Conservation (phyloP, 2,888 invertebrate genomes). For the Drosophila nigricruria region DNA sequence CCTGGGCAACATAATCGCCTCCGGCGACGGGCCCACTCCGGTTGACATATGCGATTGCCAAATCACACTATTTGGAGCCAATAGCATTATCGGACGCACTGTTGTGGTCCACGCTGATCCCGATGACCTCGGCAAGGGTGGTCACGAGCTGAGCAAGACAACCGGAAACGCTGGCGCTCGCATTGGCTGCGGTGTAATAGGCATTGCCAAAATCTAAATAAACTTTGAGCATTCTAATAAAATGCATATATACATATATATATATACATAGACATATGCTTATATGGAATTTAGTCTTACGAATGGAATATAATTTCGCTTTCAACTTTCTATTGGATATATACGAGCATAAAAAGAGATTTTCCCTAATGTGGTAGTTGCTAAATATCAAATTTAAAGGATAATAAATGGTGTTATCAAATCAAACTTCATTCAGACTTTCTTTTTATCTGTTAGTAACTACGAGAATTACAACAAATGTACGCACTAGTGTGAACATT, state of each 20-base stretch:
- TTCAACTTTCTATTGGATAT: slow-evolving; percentile 8
- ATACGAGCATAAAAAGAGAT: slow-evolving; percentile 6
- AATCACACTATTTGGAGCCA: slow-evolving; percentile 89
- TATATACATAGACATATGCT: slow-evolving; percentile 16
- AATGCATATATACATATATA: slow-evolving; percentile 21
- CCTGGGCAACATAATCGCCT: slow-evolving; percentile 93
- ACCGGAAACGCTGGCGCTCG: slow-evolving; percentile 97
- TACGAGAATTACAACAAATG: neutral
- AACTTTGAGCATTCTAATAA: neutral
- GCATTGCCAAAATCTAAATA: slow-evolving; percentile 83
- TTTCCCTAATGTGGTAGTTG: slow-evolving; percentile 47
- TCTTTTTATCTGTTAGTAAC: too few species aligned
- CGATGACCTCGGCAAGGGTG: slow-evolving; percentile 97
- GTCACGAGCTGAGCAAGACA: slow-evolving; percentile 95
- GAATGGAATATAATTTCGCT: neutral
- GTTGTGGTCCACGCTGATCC: slow-evolving; percentile 96
- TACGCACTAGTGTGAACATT: slow-evolving; percentile 14
- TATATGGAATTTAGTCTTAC: slow-evolving; percentile 23
- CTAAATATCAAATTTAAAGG: slow-evolving; percentile 43
- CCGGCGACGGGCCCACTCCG: slow-evolving; percentile 87
- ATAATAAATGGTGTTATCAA: slow-evolving; percentile 60
- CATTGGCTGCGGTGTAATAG: slow-evolving; percentile 85
- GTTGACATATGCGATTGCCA: slow-evolving; percentile 88
- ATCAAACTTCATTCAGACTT: neutral
- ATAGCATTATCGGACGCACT: slow-evolving; percentile 93